phyloP scores from a whole-genome alignment of 2,113 vertebrate species.

The Meleagris gallopavo region DNA sequence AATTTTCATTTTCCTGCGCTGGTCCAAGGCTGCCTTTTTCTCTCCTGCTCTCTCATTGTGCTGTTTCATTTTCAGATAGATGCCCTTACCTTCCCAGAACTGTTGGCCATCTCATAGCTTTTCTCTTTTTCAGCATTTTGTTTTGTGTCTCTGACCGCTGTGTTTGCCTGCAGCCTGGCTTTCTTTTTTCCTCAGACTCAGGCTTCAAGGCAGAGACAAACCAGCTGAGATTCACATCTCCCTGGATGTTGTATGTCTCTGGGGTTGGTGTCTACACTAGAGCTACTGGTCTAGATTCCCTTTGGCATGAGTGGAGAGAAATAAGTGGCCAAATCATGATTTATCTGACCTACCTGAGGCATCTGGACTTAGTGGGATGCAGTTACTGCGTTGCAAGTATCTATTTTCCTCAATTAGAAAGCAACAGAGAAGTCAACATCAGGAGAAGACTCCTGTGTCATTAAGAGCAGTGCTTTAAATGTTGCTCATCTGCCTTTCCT shows the following conservation, averaged over 20 bases:
- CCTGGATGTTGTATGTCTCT: neutral
- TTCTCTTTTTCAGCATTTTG: neutral
- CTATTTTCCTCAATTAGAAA: neutral
- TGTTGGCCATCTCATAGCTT: neutral
- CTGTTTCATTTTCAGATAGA: neutral
- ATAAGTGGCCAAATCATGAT: neutral
- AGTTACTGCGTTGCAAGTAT: neutral
- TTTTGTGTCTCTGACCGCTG: neutral
- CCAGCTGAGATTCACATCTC: neutral
- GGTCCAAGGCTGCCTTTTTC: slow-evolving; percentile 1
- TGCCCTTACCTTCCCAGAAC: neutral
- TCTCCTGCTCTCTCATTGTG: neutral
- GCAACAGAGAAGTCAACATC: accelerated
- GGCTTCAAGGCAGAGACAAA: neutral
- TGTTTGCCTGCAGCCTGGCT: neutral
- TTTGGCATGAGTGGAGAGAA: neutral
- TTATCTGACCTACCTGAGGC: neutral
- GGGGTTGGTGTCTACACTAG: neutral
- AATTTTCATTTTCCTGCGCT: neutral
- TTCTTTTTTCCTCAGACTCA: neutral
- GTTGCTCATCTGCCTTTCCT: neutral
- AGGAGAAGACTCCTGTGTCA: neutral
- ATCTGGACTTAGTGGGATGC: neutral
- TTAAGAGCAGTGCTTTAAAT: neutral
- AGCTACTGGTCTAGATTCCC: neutral